Evolutionary conservation across 2,888 invertebrate species (phyloP).

Genomic region (Apantesis nais): DNA sequence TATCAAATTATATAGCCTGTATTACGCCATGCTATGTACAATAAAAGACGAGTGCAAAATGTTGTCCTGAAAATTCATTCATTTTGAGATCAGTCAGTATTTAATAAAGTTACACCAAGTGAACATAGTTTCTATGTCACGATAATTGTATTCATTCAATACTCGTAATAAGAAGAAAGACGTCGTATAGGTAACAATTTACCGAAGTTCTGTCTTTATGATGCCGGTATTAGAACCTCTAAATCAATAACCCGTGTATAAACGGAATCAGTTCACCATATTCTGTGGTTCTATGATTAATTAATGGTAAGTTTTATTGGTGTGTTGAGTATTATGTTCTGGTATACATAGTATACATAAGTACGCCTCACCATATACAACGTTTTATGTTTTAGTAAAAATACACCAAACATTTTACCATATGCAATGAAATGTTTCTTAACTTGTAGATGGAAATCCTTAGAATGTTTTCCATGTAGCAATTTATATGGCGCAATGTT

Average conservation of each 20-base stretch:
- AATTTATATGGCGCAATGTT: conserved; percentile 52
- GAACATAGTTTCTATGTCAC: too few species aligned
- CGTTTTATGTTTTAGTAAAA: not conserved
- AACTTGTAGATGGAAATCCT: conserved; percentile 34
- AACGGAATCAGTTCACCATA: too few species aligned
- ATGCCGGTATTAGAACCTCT: not conserved
- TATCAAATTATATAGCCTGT: too few species aligned
- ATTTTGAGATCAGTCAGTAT: too few species aligned
- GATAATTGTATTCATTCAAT: too few species aligned
- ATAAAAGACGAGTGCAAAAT: too few species aligned
- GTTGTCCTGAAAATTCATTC: too few species aligned
- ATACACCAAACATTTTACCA: conserved; percentile 12
- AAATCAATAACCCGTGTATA: not conserved
- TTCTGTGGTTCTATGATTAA: too few species aligned
- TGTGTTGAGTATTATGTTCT: not conserved
- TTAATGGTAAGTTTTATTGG: not conserved
- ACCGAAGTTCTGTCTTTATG: not conserved
- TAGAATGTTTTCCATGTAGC: conserved; percentile 33
- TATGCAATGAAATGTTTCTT: conserved; percentile 23
- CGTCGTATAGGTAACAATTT: too few species aligned
- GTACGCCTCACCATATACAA: not conserved
- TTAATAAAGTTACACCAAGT: too few species aligned
- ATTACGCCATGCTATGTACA: too few species aligned
- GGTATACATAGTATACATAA: not conserved
- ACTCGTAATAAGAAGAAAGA: too few species aligned